Base-by-base conservation (phyloP, 1,140 invertebrate genomes). In the Heliothis subflexa region DNA sequence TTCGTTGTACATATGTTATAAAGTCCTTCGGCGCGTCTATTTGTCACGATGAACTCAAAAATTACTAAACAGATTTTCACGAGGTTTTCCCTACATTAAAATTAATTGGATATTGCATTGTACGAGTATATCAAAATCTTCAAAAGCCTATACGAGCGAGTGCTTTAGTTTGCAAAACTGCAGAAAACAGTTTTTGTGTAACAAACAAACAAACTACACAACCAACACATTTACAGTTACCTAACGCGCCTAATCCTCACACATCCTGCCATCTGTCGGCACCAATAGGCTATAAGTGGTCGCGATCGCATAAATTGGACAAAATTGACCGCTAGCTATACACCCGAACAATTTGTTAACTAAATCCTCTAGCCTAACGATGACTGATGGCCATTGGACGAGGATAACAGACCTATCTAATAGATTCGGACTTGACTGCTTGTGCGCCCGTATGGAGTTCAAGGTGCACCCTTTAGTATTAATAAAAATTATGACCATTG, bases 301-400 rank as follows among this genome's bases (percentile, higher is more conserved):
- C 55, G 18, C 55, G 16, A 25, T 61, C 25, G 57, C 59, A 75
- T 61, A 52, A 75, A 75, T 75, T 75, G 73, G 73, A 75, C 52
- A 59, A 75, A 75, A 75, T 75, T 75, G 73, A 75, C 73, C 73
- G 73, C 57, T 61, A 59, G 59, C 73, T 52, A 52, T 75, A 61
- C 57, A 75, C 33, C 25, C 33, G 40, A 62, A 50, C 57, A 61
- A 64, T 75, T 75, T 75, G 73, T 75, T 73, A 75, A 62, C 73
- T 75, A 75, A 75, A 75, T 75, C 73, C 55, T 57, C 57, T 9
- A n/a, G 1, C 11, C 55, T 75, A 75, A 75, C 55, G 57, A 75
- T 75, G 73, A 75, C 11, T 62, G 73, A 75, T 75, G 14, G 73
- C 73, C 5, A 33, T 28, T 64, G 16, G 40, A 62, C 16, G 47